These are phyloP conservation scores for Pseudococcus longispinus DNA, from an alignment of 2,888 invertebrate species.

Conservation along the genomic window DNA sequence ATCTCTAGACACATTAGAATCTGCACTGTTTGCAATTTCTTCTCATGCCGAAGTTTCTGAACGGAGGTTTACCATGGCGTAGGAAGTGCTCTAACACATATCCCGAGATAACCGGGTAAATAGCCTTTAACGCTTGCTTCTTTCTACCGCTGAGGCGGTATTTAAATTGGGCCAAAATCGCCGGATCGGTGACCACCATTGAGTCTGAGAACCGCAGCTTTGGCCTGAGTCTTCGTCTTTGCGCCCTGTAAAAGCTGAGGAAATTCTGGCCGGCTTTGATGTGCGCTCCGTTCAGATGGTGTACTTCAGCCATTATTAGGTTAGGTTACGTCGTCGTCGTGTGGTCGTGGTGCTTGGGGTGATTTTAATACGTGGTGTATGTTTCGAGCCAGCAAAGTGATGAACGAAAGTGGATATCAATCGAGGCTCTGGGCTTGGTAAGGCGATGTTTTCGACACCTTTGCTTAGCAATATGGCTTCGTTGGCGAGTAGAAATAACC, in stretches of 20 bases:
- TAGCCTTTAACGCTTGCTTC: slow-evolving; percentile 32
- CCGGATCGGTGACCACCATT: slow-evolving; percentile 47
- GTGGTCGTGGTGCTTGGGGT: background rate
- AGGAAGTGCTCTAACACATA: slow-evolving; percentile 50
- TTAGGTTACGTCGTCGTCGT: background rate
- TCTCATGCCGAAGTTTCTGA: slow-evolving; percentile 39
- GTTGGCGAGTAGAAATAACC: background rate
- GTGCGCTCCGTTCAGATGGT: slow-evolving; percentile 35
- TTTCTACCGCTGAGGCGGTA: slow-evolving; percentile 38
- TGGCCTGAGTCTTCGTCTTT: background rate
- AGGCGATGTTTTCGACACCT: background rate
- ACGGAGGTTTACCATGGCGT: slow-evolving; percentile 52
- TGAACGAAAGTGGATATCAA: background rate
- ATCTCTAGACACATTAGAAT: slow-evolving; percentile 1
- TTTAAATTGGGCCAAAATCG: slow-evolving; percentile 48
- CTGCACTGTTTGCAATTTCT: slow-evolving; percentile 40
- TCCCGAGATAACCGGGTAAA: slow-evolving; percentile 47
- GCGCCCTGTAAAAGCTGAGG: background rate
- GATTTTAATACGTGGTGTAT: background rate
- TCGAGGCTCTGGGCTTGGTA: background rate
- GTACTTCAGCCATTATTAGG: slow-evolving; percentile 6
- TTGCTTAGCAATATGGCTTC: background rate
- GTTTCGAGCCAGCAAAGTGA: background rate
- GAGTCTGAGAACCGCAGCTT: slow-evolving; percentile 14
- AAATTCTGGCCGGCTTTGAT: background rate